Base-by-base conservation (phyloP, 2,888 invertebrate genomes). In the Pterobdella sp. region DNA sequence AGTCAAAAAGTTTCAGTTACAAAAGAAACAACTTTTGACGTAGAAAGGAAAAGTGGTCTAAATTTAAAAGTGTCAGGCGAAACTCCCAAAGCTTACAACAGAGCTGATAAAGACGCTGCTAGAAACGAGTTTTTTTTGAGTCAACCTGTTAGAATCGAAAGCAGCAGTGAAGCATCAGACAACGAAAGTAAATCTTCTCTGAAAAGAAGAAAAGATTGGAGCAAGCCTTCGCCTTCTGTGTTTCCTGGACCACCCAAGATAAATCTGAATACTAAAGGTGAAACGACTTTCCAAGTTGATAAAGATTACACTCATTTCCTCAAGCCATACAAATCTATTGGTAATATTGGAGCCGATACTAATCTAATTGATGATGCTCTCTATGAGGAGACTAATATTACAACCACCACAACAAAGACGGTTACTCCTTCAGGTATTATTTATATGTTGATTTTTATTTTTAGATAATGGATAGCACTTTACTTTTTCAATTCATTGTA, bases 261-360 rank as follows among this genome's bases (percentile, higher is more conserved):
- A 3, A 4, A 22, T 7, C 60, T 4, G 3, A 26, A 22, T 18
- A 4, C 60, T 26, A 56, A 22, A 22, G 26, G 3, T 22, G 60
- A 56, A 22, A 22, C 18, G n/a, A 56, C 60, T 26, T 56, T 56
- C n/a, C n/a, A 56, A 56, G 60, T 22, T 3, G 26, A 56, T 22
- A 56, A 56, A 22, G 60, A 56, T 18, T 56, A 56, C 60, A 74
- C 73, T 14, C 52, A 73, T 7, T 76, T 76, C 52, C 72, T 75
- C 3, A 76, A 77, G 68, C 78, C 77, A 18, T 78, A 78, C 64
- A 74, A 78, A 68, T 73, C 77, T 14, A 77, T 78, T 68, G 78
- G 78, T 7, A 75, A 75, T 36, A 77, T 78, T 35, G 77, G 77
- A 52, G 63, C 72, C 14, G 77, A 77, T 35, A 77, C 77, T 22